Percentiles rank a stretch among this genome's conserved stretches.
phyloP scores from a whole-genome alignment of 2,113 vertebrate species.

The Scortum barcoo region DNA sequence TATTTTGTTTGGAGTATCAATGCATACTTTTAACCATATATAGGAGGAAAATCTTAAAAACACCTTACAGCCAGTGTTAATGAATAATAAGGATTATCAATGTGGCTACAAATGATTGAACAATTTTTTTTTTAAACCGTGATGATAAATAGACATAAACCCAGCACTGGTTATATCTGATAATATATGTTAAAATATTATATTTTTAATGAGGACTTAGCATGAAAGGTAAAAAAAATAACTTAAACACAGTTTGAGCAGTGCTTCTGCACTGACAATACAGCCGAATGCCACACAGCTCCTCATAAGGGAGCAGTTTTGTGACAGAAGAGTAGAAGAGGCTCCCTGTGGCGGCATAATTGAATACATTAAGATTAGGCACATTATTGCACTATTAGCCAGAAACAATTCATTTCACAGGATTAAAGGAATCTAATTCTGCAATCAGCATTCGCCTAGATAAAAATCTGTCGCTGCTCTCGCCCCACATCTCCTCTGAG shows the following conservation, averaged over 20 bases:
- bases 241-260: background rate
- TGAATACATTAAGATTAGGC: conserved; percentile 52
- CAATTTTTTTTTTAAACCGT: background rate
- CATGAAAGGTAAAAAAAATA: background rate
- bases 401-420: conserved; percentile 48
- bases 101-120: background rate
- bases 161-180: background rate
- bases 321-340: background rate
- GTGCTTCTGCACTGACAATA: background rate
- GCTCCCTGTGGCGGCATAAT: conserved; percentile 44
- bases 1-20: background rate
- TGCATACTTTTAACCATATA: background rate
- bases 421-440: conserved; percentile 41
- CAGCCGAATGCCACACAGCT: background rate
- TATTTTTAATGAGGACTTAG: background rate
- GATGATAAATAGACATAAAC: background rate
- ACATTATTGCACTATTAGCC: conserved; percentile 39
- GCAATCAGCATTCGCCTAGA: conserved; percentile 5
- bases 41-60: too few relatives aligned
- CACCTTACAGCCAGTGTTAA: background rate
- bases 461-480: conserved; percentile 23
- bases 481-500: background rate
- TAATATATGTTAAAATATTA: background rate
- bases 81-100: background rate
- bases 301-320: background rate